Conservation (phyloP, 2,113 vertebrate species). For the zebrafish (Danio rerio) region GRCz12tu NC_133180.1:23571001-23571500, state of each 20-base stretch:
- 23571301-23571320: constrained; percentile 59
- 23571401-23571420: constrained; percentile 57
- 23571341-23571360: constrained; percentile 43
- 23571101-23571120: not conserved
- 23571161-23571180: not conserved
- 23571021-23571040: constrained; percentile 23
- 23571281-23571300: constrained; percentile 35
- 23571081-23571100: constrained; percentile 2
- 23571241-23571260: not conserved
- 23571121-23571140: constrained; percentile 20
- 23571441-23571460: constrained; percentile 61
- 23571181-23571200: constrained; percentile 1
- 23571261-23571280: constrained; percentile 26
- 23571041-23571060: not conserved
- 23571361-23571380: constrained; percentile 60
- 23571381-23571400: constrained; percentile 63
- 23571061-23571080: not conserved
- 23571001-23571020: constrained; percentile 44
- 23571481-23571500: constrained; percentile 70
- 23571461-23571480: constrained; percentile 64
- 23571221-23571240: constrained; percentile 6
- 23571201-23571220: not conserved
- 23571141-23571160: constrained; percentile 9
- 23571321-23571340: constrained; percentile 57
- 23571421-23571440: constrained; percentile 55